Evolutionary conservation across 2,113 vertebrate species (phyloP).

Genomic region (Oplegnathus fasciatus): DNA sequence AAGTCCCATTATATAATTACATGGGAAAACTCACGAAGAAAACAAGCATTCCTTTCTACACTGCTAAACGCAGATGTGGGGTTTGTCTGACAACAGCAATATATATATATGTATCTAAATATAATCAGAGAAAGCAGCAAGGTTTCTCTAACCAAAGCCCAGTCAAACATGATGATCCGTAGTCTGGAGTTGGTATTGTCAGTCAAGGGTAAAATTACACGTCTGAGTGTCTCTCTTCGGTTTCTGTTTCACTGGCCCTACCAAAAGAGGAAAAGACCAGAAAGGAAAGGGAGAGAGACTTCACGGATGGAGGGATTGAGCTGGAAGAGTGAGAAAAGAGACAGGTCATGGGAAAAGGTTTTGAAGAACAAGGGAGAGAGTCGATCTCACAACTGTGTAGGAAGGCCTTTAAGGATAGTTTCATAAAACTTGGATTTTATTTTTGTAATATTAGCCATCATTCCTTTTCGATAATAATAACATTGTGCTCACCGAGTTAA

Average conservation of each 20-base stretch:
- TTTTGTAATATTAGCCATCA: background rate
- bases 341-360: constrained; percentile 67
- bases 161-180: constrained; percentile 72
- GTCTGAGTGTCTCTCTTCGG: constrained; percentile 71
- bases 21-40: constrained; percentile 46
- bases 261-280: constrained; percentile 73
- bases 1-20: constrained; percentile 47
- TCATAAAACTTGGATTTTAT: constrained; percentile 9
- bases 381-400: background rate
- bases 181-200: constrained; percentile 73
- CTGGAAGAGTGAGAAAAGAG: constrained; percentile 60
- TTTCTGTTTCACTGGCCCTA: constrained; percentile 66
- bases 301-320: constrained; percentile 60
- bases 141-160: constrained; percentile 68
- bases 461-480: background rate
- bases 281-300: constrained; percentile 68
- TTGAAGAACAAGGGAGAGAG: constrained; percentile 30
- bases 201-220: constrained; percentile 82
- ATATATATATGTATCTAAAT: constrained; percentile 68
- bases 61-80: constrained; percentile 60
- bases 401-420: constrained; percentile 23
- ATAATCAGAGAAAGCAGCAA: constrained; percentile 65
- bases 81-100: constrained; percentile 65
- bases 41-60: constrained; percentile 64
- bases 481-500: background rate